phyloP scores from a whole-genome alignment of 23 tunicate genomes.

The Clavelina lepadiformis region DNA sequence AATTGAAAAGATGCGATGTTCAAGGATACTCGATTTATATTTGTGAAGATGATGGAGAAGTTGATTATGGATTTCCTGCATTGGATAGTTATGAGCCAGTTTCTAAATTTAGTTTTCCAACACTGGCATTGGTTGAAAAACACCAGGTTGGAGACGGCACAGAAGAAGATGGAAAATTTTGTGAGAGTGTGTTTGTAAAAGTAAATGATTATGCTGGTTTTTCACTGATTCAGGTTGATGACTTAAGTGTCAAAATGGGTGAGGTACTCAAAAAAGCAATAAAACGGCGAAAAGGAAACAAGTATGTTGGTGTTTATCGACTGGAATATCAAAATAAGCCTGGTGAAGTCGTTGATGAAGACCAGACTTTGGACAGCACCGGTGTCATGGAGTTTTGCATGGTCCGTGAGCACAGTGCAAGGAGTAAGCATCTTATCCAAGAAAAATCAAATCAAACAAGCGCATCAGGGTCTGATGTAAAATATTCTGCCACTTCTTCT shows the following conservation, averaged over 20 bases:
- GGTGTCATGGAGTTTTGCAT: conserved; percentile 80
- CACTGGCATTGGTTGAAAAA: conserved; percentile 72
- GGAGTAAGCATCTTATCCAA: conserved; percentile 34
- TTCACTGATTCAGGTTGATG: conserved; percentile 70
- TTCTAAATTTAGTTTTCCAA: conserved; percentile 69
- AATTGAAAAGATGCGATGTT: conserved; percentile 41
- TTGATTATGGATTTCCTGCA: conserved; percentile 73
- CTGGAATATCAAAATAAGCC: conserved; percentile 66
- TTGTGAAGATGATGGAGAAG: conserved; percentile 91
- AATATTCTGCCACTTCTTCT: no score
- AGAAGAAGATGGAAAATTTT: conserved; percentile 37
- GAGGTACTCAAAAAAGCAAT: conserved; percentile 65
- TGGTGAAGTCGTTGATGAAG: conserved; percentile 56
- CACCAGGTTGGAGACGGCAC: conserved; percentile 18
- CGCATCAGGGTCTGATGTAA: no score
- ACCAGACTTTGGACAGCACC: conserved; percentile 86
- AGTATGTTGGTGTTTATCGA: conserved; percentile 40
- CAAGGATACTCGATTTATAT: conserved; percentile 51
- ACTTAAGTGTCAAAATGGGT: conserved; percentile 60
- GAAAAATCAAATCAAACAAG: no score
- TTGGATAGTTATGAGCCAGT: conserved; percentile 67
- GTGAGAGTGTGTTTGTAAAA: conserved; percentile 71
- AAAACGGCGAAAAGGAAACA: conserved; percentile 59
- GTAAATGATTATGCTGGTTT: conserved; percentile 67
- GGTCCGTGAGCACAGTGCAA: conserved; percentile 79